A percentile compares a stretch with the other conserved stretches of the same genome.
Evolutionary conservation across 2,888 invertebrate genomes (phyloP).

Genomic region (Drosophila melanosoma): DNA sequence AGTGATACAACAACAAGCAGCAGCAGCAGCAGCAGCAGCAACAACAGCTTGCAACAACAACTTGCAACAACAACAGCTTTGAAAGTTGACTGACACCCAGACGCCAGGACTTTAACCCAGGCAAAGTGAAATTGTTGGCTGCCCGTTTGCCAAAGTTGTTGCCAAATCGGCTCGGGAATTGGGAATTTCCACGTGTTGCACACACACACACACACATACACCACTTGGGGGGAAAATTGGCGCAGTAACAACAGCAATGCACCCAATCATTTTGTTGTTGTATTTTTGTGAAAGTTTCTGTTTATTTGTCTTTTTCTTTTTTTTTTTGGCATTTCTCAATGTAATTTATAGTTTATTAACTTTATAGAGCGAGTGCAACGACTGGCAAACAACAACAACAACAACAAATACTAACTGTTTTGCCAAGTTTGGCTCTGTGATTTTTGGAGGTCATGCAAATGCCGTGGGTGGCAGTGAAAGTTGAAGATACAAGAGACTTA

Average conservation of each 20-base stretch:
- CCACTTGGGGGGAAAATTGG: constrained; percentile 61
- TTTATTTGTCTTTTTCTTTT: neutral
- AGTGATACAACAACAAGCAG: constrained; percentile 60
- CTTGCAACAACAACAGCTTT: constrained; percentile 35
- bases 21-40: constrained; percentile 24
- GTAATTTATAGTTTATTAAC: constrained; percentile 81
- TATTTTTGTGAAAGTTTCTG: constrained; percentile 67
- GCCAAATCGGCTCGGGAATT: constrained; percentile 48
- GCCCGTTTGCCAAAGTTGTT: constrained; percentile 40
- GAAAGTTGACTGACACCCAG: constrained; percentile 81
- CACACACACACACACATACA: constrained; percentile 42
- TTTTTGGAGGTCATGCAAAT: constrained; percentile 73
- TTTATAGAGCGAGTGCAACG: constrained; percentile 76
- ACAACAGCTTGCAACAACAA: constrained; percentile 24
- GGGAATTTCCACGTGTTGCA: constrained; percentile 77
- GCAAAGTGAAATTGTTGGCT: constrained; percentile 79
- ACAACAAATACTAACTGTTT: constrained; percentile 20
- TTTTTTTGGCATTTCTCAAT: constrained; percentile 67
- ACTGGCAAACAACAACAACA: constrained; percentile 71
- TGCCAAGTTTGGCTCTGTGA: constrained; percentile 7
- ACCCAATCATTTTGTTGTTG: constrained; percentile 43
- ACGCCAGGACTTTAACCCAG: constrained; percentile 80
- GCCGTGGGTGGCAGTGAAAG: constrained; percentile 77
- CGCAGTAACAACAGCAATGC: constrained; percentile 51
- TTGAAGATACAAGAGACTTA: constrained; percentile 17